Conservation (phyloP, 1,140 invertebrate species). For the Aricia agestis region DNA sequence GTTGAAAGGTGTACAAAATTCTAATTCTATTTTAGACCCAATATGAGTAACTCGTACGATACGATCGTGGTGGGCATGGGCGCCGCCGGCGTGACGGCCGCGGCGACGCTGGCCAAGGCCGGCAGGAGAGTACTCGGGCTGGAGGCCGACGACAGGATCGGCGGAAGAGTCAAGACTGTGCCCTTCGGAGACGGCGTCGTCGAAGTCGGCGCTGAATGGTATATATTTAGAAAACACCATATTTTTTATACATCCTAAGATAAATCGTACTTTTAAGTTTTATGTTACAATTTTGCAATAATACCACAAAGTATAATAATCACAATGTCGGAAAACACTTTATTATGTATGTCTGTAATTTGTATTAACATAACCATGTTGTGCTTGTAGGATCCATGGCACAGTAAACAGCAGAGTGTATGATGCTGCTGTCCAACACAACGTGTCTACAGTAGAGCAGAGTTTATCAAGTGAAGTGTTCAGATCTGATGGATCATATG, state of each 20-base stretch:
- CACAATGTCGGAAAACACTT: too few species aligned
- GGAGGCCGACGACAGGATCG: conserved; percentile 79
- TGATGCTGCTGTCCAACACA: conserved; percentile 40
- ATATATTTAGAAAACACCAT: conserved; percentile 13
- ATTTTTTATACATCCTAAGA: too few species aligned
- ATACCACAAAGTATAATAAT: too few species aligned
- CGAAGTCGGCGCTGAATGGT: conserved; percentile 64
- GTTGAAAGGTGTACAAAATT: too few species aligned
- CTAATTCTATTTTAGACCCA: conserved; percentile 25
- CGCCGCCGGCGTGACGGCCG: conserved; percentile 78
- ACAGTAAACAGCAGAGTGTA: conserved; percentile 39
- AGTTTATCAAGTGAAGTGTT: conserved; percentile 36
- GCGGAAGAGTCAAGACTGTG: conserved; percentile 76
- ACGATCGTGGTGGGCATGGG: conserved; percentile 80
- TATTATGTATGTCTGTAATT: too few species aligned
- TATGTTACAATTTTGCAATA: too few species aligned
- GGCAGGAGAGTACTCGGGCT: conserved; percentile 76
- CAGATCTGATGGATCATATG: conserved; percentile 37
- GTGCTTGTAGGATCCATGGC: conserved; percentile 52
- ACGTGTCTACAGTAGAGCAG: conserved; percentile 39
- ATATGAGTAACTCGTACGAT: conserved; percentile 42
- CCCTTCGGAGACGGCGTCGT: conserved; percentile 65
- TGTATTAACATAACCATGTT: too few species aligned
- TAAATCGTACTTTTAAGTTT: too few species aligned
- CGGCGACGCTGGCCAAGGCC: conserved; percentile 67